Conservation (phyloP, 2,888 invertebrate species). For the Brenthis ino region DNA sequence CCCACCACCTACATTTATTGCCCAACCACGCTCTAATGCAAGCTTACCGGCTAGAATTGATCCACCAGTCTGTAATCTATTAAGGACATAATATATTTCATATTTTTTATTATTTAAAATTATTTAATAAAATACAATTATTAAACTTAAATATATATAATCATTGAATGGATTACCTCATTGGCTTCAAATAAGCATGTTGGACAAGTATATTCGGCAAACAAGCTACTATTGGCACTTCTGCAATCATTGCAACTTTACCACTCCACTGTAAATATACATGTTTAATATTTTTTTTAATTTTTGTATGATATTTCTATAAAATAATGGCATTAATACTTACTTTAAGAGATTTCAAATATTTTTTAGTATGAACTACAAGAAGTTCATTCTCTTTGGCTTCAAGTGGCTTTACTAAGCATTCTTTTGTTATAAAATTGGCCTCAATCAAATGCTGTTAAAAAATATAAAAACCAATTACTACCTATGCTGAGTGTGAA, state of each 20-base stretch:
- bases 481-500: too few species aligned
- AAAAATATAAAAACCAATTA: constrained; percentile 14
- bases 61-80: constrained; percentile 90
- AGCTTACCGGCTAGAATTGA: constrained; percentile 91
- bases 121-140: neutral
- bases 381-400: constrained; percentile 87
- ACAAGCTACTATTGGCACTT: constrained; percentile 87
- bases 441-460: constrained; percentile 82
- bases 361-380: constrained; percentile 88
- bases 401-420: constrained; percentile 86
- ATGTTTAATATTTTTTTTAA: neutral
- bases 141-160: neutral
- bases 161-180: constrained; percentile 80
- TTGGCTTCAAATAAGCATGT: constrained; percentile 87
- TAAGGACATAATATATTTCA: constrained; percentile 28
- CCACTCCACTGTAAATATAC: constrained; percentile 85
- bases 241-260: constrained; percentile 90
- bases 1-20: constrained; percentile 95
- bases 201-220: constrained; percentile 91
- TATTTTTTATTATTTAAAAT: too few species aligned
- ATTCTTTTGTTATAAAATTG: constrained; percentile 83
- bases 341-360: constrained; percentile 88
- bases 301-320: neutral
- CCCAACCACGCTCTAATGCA: constrained; percentile 92
- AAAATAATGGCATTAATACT: constrained; percentile 38